phyloP scores from a whole-genome alignment of 37 sponge, comb jelly and placozoan genomes.

The Beroe ovata region DNA sequence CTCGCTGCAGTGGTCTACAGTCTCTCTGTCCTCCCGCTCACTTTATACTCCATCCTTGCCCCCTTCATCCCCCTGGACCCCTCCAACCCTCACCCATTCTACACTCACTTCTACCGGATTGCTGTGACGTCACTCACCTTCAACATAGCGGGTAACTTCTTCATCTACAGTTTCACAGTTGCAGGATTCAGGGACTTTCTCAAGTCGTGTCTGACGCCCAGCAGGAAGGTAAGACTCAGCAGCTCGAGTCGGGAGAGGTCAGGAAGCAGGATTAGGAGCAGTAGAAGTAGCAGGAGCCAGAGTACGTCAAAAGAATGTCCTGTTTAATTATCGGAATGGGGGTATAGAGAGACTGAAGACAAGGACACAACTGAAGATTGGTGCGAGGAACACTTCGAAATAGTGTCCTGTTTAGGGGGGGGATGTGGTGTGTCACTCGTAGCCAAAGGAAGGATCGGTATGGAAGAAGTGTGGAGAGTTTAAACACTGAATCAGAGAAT shows the following conservation, averaged over 20 bases:
- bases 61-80: not conserved
- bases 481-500: too few relatives aligned
- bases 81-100: not conserved
- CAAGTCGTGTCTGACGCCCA: not conserved
- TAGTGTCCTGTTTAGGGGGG: too few relatives aligned
- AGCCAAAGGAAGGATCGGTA: too few relatives aligned
- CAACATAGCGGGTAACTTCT: slow-evolving; percentile 4
- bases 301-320: not conserved
- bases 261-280: not conserved
- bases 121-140: not conserved
- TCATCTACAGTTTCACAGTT: not conserved
- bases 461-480: too few relatives aligned
- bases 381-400: too few relatives aligned
- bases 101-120: not conserved
- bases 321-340: too few relatives aligned
- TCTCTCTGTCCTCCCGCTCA: slow-evolving; percentile 9
- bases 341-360: too few relatives aligned
- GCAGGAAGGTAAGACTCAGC: not conserved
- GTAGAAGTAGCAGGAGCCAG: not conserved
- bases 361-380: too few relatives aligned
- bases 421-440: too few relatives aligned
- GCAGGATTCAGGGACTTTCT: not conserved
- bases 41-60: not conserved
- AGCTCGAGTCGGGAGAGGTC: not conserved
- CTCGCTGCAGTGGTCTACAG: not conserved